Evolutionary conservation across 1,140 invertebrate species (phyloP).

Genomic region (Cotesia vestalis): DNA sequence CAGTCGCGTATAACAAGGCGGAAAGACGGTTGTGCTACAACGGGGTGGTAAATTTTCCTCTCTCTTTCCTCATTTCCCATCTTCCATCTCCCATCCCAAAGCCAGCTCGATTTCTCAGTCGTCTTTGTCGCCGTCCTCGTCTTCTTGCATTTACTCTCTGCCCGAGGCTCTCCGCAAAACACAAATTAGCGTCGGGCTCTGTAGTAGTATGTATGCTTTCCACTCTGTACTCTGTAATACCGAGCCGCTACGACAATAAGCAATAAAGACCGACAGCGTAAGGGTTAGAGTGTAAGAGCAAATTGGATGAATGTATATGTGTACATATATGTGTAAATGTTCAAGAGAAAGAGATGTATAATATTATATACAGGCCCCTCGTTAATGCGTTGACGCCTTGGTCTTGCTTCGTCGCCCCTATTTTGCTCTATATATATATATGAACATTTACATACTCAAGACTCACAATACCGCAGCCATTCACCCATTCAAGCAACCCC

Average conservation of each 20-base stretch:
- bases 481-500: no score
- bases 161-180: slow-evolving; percentile 49
- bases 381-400: slow-evolving; percentile 54
- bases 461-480: no score
- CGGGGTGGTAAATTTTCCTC: slow-evolving; percentile 31
- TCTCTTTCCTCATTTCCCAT: slow-evolving; percentile 16
- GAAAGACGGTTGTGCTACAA: slow-evolving; percentile 45
- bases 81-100: slow-evolving; percentile 39
- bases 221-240: no score
- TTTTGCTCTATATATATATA: slow-evolving; percentile 15
- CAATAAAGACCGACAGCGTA: slow-evolving; percentile 2
- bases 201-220: no score
- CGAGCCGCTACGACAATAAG: slow-evolving; percentile 37
- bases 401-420: slow-evolving; percentile 25
- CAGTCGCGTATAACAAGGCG: slow-evolving; percentile 53
- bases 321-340: background rate
- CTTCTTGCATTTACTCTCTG: slow-evolving; percentile 8
- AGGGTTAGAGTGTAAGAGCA: background rate
- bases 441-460: slow-evolving; percentile 5
- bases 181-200: slow-evolving; percentile 51
- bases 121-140: slow-evolving; percentile 17
- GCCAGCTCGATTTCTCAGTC: no score
- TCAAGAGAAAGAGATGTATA: background rate
- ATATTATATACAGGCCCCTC: slow-evolving; percentile 38
- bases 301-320: no score